Evolutionary conservation across 2,113 vertebrate genomes (phyloP).

Genomic region (Colossoma macropomum): DNA sequence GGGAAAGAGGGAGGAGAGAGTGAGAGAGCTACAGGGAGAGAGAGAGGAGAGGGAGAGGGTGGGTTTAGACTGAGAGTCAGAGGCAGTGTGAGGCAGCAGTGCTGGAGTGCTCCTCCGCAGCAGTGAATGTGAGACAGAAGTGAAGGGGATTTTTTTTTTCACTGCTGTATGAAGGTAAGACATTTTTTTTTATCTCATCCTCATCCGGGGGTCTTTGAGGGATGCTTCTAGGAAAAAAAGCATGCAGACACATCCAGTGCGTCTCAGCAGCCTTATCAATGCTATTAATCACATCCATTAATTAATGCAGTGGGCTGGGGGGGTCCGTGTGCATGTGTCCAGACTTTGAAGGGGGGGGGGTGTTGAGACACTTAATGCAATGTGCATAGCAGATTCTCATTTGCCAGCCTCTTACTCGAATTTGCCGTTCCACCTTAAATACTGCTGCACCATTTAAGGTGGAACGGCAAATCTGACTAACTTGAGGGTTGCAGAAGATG

Average conservation of each 20-base stretch:
- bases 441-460: neutral
- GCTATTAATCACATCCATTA: neutral
- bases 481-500: neutral
- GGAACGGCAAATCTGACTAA: neutral
- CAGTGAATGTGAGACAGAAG: neutral
- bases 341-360: too few relatives aligned
- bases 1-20: conserved; percentile 25
- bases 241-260: too few relatives aligned
- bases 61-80: conserved; percentile 35
- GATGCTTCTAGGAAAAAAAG: too few relatives aligned
- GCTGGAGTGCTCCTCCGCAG: conserved; percentile 1
- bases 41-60: conserved; percentile 11
- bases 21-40: conserved; percentile 15
- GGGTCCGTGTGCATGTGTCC: too few relatives aligned
- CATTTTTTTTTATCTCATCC: neutral
- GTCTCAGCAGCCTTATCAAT: neutral
- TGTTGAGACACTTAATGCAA: neutral
- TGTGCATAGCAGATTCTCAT: neutral
- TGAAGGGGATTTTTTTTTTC: neutral
- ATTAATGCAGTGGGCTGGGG: neutral
- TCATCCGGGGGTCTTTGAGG: neutral
- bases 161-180: conserved; percentile 49
- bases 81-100: neutral
- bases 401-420: neutral
- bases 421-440: neutral